Evolutionary conservation across 2,888 invertebrate genomes (phyloP).

Genomic region (Xestobium rufovillosum): DNA sequence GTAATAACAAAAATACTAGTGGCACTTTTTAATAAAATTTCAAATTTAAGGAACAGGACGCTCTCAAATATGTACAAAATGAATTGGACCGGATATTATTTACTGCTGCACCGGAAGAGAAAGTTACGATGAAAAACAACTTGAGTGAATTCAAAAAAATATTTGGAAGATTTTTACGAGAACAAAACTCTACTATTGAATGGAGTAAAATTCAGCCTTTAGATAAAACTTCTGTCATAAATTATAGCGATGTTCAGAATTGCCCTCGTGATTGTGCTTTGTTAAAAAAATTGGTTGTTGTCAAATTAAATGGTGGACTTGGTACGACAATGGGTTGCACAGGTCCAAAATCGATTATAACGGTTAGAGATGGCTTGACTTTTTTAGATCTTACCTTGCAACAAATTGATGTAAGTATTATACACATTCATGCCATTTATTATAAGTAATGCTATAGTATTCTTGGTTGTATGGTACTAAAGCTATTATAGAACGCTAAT

Average conservation of each 20-base stretch:
- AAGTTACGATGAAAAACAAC: conserved; percentile 28
- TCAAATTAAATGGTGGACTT: conserved; percentile 85
- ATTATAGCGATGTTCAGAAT: conserved; percentile 62
- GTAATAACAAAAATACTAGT: too few relatives aligned
- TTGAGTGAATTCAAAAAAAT: conserved; percentile 34
- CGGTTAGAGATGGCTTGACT: conserved; percentile 80
- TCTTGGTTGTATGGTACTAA: too few relatives aligned
- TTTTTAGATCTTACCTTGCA: conserved; percentile 87
- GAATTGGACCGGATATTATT: conserved; percentile 35
- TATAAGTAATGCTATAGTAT: too few relatives aligned
- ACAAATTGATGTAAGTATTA: conserved; percentile 77
- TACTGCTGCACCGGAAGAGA: conserved; percentile 24
- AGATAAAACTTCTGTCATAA: conserved; percentile 75
- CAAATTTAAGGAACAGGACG: conserved; percentile 88
- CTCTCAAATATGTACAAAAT: conserved; percentile 68
- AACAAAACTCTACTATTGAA: conserved; percentile 61
- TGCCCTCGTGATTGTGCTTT: conserved; percentile 61
- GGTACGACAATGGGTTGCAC: conserved; percentile 91
- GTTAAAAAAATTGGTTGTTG: conserved; percentile 85
- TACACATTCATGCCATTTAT: too few relatives aligned
- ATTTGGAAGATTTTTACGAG: conserved; percentile 33
- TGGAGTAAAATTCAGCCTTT: conserved; percentile 92
- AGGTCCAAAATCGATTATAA: conserved; percentile 85
- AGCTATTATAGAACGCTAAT: too few relatives aligned
- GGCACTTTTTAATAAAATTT: too few relatives aligned